phyloP scores from a whole-genome alignment of 1,140 invertebrate genomes.

The Conus ventricosus region DNA sequence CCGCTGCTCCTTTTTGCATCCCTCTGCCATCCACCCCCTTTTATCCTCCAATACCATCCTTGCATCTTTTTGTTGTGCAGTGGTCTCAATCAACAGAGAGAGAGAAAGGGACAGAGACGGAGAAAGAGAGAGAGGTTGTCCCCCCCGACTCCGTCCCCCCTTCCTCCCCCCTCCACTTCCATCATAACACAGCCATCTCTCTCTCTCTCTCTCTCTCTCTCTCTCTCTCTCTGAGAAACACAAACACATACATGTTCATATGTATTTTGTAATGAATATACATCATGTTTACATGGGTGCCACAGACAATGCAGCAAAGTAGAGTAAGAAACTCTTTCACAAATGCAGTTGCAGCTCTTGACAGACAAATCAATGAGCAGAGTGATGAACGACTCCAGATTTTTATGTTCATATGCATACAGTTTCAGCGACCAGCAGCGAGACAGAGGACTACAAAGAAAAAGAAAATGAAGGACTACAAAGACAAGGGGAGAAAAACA shows the following conservation, averaged over 20 bases:
- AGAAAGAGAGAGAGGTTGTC: too few relatives aligned
- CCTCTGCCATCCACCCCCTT: too few relatives aligned
- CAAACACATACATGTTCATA: neutral
- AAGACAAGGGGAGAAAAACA: too few relatives aligned
- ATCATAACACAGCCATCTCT: neutral
- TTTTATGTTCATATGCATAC: neutral
- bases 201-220: too few relatives aligned
- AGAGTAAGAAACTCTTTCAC: neutral
- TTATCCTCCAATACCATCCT: too few relatives aligned
- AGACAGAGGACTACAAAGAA: neutral
- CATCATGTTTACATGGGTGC: slow-evolving; percentile 4
- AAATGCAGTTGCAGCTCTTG: neutral
- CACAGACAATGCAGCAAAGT: neutral
- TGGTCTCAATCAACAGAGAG: too few relatives aligned
- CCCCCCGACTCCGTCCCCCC: too few relatives aligned
- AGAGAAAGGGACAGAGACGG: too few relatives aligned
- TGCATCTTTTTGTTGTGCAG: too few relatives aligned
- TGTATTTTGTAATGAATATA: slow-evolving; percentile 12
- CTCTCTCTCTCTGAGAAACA: neutral
- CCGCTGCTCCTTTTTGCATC: too few relatives aligned
- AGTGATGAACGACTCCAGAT: neutral
- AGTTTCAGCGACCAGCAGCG: neutral
- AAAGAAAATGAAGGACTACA: too few relatives aligned
- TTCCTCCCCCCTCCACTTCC: too few relatives aligned
- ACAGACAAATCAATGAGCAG: neutral